These are phyloP conservation scores for Chelon labrosus DNA, from an alignment of 2,797 vertebrate species.

Conservation along the genomic window DNA sequence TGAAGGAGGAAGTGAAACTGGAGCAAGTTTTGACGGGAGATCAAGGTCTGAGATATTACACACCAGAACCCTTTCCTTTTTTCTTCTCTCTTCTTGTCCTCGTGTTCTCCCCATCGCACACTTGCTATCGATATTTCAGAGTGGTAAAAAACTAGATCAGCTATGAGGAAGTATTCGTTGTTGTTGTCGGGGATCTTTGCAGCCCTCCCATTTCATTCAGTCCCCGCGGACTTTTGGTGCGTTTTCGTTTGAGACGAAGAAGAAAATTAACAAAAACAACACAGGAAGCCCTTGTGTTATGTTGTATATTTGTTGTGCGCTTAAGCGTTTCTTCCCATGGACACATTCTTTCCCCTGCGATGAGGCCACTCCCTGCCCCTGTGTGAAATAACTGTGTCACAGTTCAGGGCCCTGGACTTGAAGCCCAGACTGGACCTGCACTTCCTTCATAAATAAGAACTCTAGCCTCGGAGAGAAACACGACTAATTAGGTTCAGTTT, in stretches of 20 bases:
- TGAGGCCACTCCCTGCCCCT: conserved; percentile 16
- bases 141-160: not conserved
- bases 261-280: not conserved
- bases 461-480: not conserved
- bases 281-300: not conserved
- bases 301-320: conserved; percentile 5
- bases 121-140: not conserved
- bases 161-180: too few relatives aligned
- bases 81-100: conserved; percentile 2
- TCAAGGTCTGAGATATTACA: conserved; percentile 45
- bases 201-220: not conserved
- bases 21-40: conserved; percentile 67
- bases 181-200: too few relatives aligned
- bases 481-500: not conserved
- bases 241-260: too few relatives aligned
- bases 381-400: conserved; percentile 9
- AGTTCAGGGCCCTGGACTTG: conserved; percentile 1
- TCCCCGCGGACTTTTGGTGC: not conserved
- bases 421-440: not conserved
- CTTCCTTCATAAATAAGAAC: conserved; percentile 16
- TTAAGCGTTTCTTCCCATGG: not conserved
- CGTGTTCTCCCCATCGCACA: not conserved
- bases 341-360: conserved; percentile 4
- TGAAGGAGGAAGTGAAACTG: conserved; percentile 71
- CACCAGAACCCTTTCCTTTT: not conserved